These are phyloP conservation scores for Mycteria americana DNA, from an alignment of 2,797 vertebrate species.

Conservation along the genomic window DNA sequence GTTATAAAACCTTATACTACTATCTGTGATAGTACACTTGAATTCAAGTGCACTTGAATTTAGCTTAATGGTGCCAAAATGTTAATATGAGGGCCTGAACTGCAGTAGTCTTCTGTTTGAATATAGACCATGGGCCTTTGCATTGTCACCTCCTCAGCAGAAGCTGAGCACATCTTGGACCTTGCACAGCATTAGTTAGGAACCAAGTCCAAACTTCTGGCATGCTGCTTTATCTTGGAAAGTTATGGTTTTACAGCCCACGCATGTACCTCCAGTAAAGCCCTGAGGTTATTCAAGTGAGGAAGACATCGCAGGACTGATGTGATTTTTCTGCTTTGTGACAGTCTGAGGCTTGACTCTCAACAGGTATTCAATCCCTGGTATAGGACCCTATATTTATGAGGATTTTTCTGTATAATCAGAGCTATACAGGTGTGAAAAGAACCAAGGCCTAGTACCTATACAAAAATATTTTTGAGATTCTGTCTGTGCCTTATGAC, in stretches of 20 bases:
- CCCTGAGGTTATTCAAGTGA: not conserved
- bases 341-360: not conserved
- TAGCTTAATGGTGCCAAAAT: not conserved
- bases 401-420: not conserved
- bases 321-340: not conserved
- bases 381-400: not conserved
- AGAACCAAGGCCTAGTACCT: not conserved
- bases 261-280: not conserved
- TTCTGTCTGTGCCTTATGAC: not conserved
- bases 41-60: not conserved
- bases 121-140: fast-evolving
- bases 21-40: too few species aligned
- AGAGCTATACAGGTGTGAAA: not conserved
- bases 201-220: not conserved
- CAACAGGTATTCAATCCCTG: not conserved
- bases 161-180: not conserved
- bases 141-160: not conserved
- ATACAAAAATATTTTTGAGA: not conserved
- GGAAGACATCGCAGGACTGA: fast-evolving
- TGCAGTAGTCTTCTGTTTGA: not conserved
- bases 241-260: not conserved
- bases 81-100: not conserved
- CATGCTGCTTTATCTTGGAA: not conserved
- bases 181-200: not conserved
- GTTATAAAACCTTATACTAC: not conserved